Evolutionary conservation across 2,888 invertebrate genomes (phyloP).

Genomic region (Embidobia sp.): DNA sequence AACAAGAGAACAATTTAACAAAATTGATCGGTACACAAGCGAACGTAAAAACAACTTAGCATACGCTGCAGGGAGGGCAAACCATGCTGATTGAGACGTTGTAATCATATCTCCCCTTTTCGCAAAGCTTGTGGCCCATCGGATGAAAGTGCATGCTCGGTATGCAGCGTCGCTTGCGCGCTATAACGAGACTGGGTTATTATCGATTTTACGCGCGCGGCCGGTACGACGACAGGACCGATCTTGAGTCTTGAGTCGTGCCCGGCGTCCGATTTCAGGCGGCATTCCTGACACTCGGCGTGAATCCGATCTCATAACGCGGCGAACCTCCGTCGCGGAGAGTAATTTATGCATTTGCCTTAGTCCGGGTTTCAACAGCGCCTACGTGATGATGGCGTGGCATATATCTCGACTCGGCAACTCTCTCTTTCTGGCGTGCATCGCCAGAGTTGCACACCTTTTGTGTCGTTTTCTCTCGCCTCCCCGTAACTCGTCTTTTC

Average conservation of each 20-base stretch:
- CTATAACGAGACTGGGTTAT: conserved; percentile 31
- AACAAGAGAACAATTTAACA: too few species aligned
- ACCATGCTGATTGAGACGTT: too few species aligned
- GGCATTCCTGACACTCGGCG: conserved; percentile 31
- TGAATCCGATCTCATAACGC: conserved; percentile 65
- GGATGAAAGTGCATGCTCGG: conserved; percentile 12
- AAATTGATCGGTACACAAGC: too few species aligned
- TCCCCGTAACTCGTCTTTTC: conserved; percentile 21
- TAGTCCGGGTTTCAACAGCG: conserved; percentile 70
- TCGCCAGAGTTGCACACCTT: conserved; percentile 20
- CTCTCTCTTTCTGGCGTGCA: conserved; percentile 56
- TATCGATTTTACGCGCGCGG: conserved; percentile 44
- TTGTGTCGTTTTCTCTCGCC: conserved; percentile 39
- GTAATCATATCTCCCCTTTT: too few species aligned
- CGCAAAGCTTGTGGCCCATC: too few species aligned
- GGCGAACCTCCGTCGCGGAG: conserved; percentile 52
- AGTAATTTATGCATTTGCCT: conserved; percentile 74
- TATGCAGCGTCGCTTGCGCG: conserved; percentile 7
- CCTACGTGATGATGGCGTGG: conserved; percentile 66
- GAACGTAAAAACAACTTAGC: too few species aligned
- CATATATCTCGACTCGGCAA: conserved; percentile 48
- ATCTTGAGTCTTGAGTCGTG: conserved; percentile 10
- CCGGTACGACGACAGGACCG: conserved; percentile 1
- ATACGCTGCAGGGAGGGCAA: too few species aligned
- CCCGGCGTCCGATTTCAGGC: conserved; percentile 38